Evolutionary conservation across 1,140 invertebrate species (phyloP), one percentile per base, ranked within the genome.

Genomic region (Drosophila kepulauana): DNA sequence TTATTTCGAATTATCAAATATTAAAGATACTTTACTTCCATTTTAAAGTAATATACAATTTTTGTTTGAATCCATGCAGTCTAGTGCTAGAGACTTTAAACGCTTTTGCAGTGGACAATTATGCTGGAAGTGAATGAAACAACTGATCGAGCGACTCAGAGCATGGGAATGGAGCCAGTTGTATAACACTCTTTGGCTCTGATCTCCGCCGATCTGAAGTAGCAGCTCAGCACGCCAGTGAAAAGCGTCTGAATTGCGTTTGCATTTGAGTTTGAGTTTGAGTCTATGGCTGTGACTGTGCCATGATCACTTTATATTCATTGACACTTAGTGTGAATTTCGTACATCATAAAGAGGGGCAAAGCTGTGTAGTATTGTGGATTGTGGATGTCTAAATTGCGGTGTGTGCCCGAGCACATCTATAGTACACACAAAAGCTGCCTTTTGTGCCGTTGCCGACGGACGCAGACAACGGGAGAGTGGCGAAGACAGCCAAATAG

Each of bases 271-370:
- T 8, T 38, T 38, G 35, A 45, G 49, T 75, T 66, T 58, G 67
- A 30, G 30, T 61, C 13, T 67, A 30, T 38, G 54, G n/a, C 56
- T 38, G 48, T 61, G 63, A 67, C 56, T 68, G 56, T 56, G 70
- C 71, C 70, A 89, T 89, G 86, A 89, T 89, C 85, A 85, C 85
- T 89, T 89, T 89, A 89, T 89, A 77, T 84, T 89, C 85, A 89
- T 89, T 89, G 85, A 89, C 85, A 78, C 75, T 85, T 76, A 81
- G 85, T 89, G 86, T 89, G 81, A 89, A 89, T 71, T 85, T 89
- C 71, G 73, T 81, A 89, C 81, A 82, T 88, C 85, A 85, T 89
- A 89, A 89, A 89, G 70, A 76, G 63, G 43, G 43, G 49, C 43
- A 64, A 64, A 71, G 63, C 43, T 16, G 67, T 51, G 45, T 54